A percentile compares a stretch with the other conserved stretches of the same genome.
phyloP scores from a whole-genome alignment of 2,797 vertebrate species.

The Eospalax fontanierii region DNA sequence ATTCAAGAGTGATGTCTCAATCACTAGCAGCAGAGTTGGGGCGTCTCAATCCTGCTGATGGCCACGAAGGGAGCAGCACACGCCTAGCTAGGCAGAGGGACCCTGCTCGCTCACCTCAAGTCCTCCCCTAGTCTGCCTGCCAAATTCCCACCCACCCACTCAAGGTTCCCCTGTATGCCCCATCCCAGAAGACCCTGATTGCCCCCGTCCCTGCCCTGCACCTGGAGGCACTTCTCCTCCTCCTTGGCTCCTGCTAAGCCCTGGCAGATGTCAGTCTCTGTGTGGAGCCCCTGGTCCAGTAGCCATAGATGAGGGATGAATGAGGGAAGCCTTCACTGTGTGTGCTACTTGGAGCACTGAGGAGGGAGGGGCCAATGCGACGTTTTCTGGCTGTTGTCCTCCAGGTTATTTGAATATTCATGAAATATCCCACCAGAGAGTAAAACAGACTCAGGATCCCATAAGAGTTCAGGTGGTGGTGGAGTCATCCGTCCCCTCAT shows the following conservation, averaged over 20 bases:
- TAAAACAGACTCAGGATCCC: background rate
- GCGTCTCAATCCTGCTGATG: fast-evolving
- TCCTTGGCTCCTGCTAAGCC: background rate
- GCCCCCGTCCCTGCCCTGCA: background rate
- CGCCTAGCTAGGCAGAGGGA: background rate
- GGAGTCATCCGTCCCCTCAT: fast-evolving
- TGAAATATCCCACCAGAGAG: background rate
- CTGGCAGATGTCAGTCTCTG: fast-evolving
- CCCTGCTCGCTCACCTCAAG: background rate
- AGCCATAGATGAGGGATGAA: background rate
- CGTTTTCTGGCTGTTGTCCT: background rate
- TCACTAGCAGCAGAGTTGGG: background rate
- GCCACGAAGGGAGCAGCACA: too few relatives aligned
- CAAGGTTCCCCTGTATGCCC: background rate
- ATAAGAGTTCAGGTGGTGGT: fast-evolving
- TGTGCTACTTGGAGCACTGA: background rate
- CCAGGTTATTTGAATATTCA: background rate
- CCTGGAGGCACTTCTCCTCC: fast-evolving
- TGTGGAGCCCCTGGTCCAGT: too few relatives aligned
- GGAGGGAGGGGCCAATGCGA: background rate
- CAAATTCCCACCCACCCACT: background rate
- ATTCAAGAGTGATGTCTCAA: background rate
- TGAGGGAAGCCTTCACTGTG: background rate
- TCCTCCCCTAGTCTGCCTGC: background rate
- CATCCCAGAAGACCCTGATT: background rate